A percentile compares a stretch with the other conserved stretches of the same genome.
Conservation (phyloP, 1,140 invertebrate species). For the Paracyclopina nana region DNA sequence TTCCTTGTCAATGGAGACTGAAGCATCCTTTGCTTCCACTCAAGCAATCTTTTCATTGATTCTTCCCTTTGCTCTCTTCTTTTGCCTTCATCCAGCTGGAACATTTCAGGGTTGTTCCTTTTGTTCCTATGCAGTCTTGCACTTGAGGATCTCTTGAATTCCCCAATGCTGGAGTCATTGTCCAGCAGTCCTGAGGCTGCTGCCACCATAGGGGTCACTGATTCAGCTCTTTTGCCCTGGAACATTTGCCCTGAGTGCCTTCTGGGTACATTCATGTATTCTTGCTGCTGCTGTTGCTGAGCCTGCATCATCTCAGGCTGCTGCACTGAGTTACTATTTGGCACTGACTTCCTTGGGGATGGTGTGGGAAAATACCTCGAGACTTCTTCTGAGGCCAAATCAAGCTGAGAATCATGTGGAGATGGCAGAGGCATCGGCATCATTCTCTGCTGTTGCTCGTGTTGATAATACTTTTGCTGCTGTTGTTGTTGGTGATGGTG, state of each 20-base stretch:
- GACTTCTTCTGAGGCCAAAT: too few species aligned
- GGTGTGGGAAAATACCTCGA: conserved; percentile 2
- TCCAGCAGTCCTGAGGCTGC: not conserved
- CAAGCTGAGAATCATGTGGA: too few species aligned
- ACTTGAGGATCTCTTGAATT: conserved; percentile 6
- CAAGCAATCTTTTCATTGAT: conserved; percentile 67
- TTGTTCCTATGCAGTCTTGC: conserved; percentile 4
- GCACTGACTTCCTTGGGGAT: not conserved
- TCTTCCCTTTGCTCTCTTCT: conserved; percentile 41
- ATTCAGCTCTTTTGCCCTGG: too few species aligned
- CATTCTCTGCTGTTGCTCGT: too few species aligned
- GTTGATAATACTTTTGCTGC: too few species aligned
- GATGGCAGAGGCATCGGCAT: too few species aligned
- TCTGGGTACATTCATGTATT: too few species aligned
- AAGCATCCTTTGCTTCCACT: conserved; percentile 81
- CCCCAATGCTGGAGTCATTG: not conserved
- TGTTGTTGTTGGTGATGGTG: too few species aligned
- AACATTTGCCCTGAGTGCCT: too few species aligned
- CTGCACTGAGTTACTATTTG: not conserved
- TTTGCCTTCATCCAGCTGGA: not conserved
- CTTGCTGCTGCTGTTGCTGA: too few species aligned
- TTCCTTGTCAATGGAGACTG: conserved; percentile 65
- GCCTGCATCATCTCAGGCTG: too few species aligned
- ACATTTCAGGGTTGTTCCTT: not conserved
- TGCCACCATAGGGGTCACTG: too few species aligned